phyloP scores from a whole-genome alignment of 2,888 invertebrate genomes.

The Hipparchia sbordonii region DNA sequence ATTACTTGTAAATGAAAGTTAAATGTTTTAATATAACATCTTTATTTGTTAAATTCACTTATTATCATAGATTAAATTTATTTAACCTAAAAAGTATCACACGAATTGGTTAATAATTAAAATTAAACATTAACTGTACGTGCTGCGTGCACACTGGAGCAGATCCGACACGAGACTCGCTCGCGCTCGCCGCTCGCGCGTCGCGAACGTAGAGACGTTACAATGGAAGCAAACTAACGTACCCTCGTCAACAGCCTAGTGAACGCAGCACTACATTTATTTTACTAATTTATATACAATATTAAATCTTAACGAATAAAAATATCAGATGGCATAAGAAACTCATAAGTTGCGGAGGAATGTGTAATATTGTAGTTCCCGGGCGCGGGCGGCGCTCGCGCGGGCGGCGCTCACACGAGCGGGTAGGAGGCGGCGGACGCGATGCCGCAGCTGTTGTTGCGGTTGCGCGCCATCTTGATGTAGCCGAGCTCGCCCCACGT shows the following conservation, averaged over 20 bases:
- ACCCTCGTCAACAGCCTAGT: background rate
- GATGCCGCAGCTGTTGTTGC: conserved; percentile 93
- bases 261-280: background rate
- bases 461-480: conserved; percentile 94
- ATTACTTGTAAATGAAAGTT: background rate
- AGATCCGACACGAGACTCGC: background rate
- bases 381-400: background rate
- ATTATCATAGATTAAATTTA: background rate
- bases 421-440: conserved; percentile 93
- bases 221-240: too few relatives aligned
- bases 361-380: background rate
- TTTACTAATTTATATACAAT: background rate
- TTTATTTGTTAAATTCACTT: conserved; percentile 4
- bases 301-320: background rate
- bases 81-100: conserved; percentile 16
- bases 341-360: background rate
- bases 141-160: background rate
- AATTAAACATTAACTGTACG: background rate
- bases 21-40: background rate
- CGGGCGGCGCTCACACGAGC: conserved; percentile 83
- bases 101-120: background rate
- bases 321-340: conserved; percentile 3
- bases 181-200: too few relatives aligned
- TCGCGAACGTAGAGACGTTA: too few relatives aligned
- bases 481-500: conserved; percentile 93